Percentiles rank a stretch among this genome's conserved stretches.
These are phyloP conservation scores for Prinia subflava DNA, from an alignment of 2,113 vertebrate species.

Conservation along the genomic window DNA sequence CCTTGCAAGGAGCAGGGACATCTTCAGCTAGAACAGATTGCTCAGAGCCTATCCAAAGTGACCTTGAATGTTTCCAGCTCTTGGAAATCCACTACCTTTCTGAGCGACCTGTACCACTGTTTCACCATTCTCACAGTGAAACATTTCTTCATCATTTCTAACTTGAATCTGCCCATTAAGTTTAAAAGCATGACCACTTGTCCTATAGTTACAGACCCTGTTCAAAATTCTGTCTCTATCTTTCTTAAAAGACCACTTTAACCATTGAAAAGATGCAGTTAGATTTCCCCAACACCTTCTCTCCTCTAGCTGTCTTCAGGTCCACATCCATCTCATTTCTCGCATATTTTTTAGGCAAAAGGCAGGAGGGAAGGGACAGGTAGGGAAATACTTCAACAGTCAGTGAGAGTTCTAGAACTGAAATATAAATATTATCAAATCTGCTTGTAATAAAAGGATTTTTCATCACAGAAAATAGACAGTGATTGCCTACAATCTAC, in stretches of 20 bases:
- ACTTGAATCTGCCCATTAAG: background rate
- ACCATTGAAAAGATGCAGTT: background rate
- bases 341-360: background rate
- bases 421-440: slow-evolving; percentile 30
- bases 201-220: rapidly evolving
- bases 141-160: background rate
- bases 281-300: background rate
- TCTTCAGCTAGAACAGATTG: background rate
- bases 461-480: background rate
- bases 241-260: background rate
- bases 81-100: background rate
- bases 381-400: background rate
- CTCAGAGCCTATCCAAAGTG: background rate
- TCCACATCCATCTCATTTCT: background rate
- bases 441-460: background rate
- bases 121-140: background rate
- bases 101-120: background rate
- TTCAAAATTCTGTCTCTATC: background rate
- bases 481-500: background rate
- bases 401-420: background rate
- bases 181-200: background rate
- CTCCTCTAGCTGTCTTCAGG: background rate
- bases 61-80: background rate
- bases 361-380: background rate
- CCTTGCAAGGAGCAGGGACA: background rate